A percentile compares a stretch with the other conserved stretches of the same genome.
These are phyloP conservation scores for Podotricha telesiphe DNA, from an alignment of 2,888 invertebrate genomes.

Conservation along the genomic window DNA sequence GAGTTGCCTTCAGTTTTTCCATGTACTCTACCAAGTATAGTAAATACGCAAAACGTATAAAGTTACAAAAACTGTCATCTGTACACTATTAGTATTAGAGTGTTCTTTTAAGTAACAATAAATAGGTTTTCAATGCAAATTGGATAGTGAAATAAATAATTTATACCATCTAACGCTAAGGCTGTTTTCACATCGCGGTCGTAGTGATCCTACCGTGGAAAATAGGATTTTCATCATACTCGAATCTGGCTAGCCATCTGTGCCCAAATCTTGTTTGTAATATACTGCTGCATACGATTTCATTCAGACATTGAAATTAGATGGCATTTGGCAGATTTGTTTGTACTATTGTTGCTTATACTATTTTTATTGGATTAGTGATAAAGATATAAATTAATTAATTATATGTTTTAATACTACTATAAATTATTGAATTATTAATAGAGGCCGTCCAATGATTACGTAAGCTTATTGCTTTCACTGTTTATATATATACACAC, in stretches of 20 bases:
- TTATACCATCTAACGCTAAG: constrained; percentile 59
- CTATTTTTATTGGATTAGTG: too few relatives aligned
- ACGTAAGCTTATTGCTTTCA: too few relatives aligned
- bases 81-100: neutral
- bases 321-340: neutral
- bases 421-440: too few relatives aligned
- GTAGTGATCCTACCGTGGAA: constrained; percentile 63
- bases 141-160: constrained; percentile 59
- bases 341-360: neutral
- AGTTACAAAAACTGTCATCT: neutral
- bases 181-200: constrained; percentile 62
- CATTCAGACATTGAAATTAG: neutral
- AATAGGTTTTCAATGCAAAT: constrained; percentile 42
- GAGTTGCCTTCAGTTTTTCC: too few relatives aligned
- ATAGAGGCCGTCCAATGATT: too few relatives aligned
- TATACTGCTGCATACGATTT: constrained; percentile 51
- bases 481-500: too few relatives aligned
- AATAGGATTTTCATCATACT: constrained; percentile 74
- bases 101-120: constrained; percentile 13
- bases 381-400: too few relatives aligned
- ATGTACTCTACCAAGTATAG: too few relatives aligned
- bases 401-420: too few relatives aligned
- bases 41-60: neutral
- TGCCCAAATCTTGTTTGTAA: constrained; percentile 64
- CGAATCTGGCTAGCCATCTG: constrained; percentile 77